These are phyloP conservation scores for Ptilodon capucinus DNA, from an alignment of 2,888 invertebrate genomes.

Conservation along the genomic window DNA sequence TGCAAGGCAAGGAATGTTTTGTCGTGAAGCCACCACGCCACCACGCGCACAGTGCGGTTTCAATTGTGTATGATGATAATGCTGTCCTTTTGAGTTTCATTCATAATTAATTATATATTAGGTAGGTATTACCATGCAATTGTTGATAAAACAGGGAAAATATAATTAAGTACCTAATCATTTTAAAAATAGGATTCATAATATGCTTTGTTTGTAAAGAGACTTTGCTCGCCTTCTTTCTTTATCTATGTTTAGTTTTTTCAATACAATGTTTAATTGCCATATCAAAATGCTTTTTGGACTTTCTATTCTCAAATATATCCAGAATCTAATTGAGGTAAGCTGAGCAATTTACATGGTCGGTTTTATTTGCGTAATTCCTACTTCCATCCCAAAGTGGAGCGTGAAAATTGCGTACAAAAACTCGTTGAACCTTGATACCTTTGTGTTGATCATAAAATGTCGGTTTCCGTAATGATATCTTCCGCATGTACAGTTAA, in stretches of 20 bases:
- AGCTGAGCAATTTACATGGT: slow-evolving; percentile 10
- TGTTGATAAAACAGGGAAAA: no score
- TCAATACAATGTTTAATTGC: neutral
- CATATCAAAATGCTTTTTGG: neutral
- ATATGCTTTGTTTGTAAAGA: no score
- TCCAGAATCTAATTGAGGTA: neutral
- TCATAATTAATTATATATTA: neutral
- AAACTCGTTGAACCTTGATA: slow-evolving; percentile 30
- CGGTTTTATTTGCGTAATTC: slow-evolving; percentile 27
- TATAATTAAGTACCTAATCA: no score
- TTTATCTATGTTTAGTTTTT: neutral
- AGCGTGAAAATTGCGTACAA: slow-evolving; percentile 24
- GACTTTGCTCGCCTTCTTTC: neutral
- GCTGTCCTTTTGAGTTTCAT: neutral
- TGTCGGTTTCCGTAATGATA: slow-evolving; percentile 24
- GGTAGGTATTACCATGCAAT: no score
- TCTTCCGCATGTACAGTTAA: slow-evolving; percentile 23
- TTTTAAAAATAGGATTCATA: no score
- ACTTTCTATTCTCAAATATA: neutral
- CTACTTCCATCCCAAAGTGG: slow-evolving; percentile 15
- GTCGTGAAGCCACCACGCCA: slow-evolving; percentile 5
- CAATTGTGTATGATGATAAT: neutral
- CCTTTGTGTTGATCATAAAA: slow-evolving; percentile 20
- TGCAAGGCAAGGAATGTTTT: slow-evolving; percentile 7
- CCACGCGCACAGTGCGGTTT: no score